Evolutionary conservation across 2,113 vertebrate genomes (phyloP).

Genomic region (Platichthys flesus): DNA sequence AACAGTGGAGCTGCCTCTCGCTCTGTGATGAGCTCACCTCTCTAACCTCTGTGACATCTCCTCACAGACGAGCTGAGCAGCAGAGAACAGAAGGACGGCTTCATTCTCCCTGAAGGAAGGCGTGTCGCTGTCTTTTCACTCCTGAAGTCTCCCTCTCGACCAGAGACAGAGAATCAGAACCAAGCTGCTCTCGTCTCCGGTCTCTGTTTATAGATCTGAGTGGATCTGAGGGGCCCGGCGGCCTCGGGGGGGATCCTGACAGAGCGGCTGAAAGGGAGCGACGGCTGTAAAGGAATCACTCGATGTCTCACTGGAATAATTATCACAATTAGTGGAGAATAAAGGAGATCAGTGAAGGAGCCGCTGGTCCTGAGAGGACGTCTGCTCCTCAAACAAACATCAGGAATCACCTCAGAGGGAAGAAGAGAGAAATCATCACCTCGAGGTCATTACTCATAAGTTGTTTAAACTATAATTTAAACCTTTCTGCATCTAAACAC

Average conservation of each 20-base stretch:
- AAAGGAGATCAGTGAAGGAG: constrained; percentile 43
- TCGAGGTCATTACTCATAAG: too few relatives aligned
- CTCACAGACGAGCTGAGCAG: not conserved
- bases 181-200: constrained; percentile 13
- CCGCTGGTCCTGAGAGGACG: not conserved
- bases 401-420: too few relatives aligned
- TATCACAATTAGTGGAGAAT: constrained; percentile 63
- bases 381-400: too few relatives aligned
- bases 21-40: not conserved
- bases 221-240: constrained; percentile 33
- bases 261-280: constrained; percentile 19
- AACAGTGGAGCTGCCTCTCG: not conserved
- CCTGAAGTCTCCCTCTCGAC: constrained; percentile 6
- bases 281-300: constrained; percentile 39
- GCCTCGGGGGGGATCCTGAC: constrained; percentile 28
- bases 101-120: constrained; percentile 12
- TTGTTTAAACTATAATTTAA: too few relatives aligned
- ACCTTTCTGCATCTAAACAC: too few relatives aligned
- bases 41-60: constrained; percentile 21
- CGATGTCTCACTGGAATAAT: constrained; percentile 51
- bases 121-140: constrained; percentile 10
- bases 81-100: not conserved
- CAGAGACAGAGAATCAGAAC: not conserved
- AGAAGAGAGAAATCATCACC: too few relatives aligned
- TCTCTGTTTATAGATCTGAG: constrained; percentile 47